A percentile compares a stretch with the other conserved stretches of the same genome.
Conservation (phyloP, 2,888 invertebrate species). For the Megastigmus dorsalis region DNA sequence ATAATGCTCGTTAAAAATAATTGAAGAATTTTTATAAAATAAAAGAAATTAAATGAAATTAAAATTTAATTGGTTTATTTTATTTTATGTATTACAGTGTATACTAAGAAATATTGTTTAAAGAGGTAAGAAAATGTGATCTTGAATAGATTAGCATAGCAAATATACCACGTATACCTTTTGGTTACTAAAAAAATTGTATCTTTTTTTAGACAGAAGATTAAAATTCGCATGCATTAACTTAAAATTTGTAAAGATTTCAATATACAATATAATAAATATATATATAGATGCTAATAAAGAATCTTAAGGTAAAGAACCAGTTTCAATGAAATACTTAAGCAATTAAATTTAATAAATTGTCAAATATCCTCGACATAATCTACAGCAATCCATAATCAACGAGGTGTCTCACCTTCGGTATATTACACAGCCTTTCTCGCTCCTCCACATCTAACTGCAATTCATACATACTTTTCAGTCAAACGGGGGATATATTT, state of each 20-base stretch:
- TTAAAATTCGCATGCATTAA: constrained; percentile 34
- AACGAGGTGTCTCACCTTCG: constrained; percentile 70
- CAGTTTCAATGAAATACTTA: constrained; percentile 9
- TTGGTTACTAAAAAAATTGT: constrained; percentile 48
- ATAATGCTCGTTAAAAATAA: not conserved
- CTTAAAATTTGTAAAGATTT: too few relatives aligned
- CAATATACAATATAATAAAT: not conserved
- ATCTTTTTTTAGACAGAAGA: not conserved
- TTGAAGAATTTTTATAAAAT: constrained; percentile 2
- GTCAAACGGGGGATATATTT: constrained; percentile 63
- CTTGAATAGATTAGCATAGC: constrained; percentile 52
- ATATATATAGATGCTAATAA: constrained; percentile 18
- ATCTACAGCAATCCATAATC: constrained; percentile 51
- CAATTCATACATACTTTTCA: constrained; percentile 72
- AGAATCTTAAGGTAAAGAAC: constrained; percentile 25
- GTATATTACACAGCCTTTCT: constrained; percentile 74
- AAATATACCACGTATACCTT: constrained; percentile 56
- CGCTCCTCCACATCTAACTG: constrained; percentile 74
- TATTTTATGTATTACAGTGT: not conserved
- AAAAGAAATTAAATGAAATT: too few relatives aligned
- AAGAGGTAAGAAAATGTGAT: constrained; percentile 4
- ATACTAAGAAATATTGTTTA: constrained; percentile 12
- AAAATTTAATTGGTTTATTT: too few relatives aligned
- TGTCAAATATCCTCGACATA: constrained; percentile 37
- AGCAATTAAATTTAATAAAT: constrained; percentile 32